These are phyloP conservation scores for Nymphicus hollandicus DNA, from an alignment of 2,113 vertebrate genomes.

Conservation along the genomic window DNA sequence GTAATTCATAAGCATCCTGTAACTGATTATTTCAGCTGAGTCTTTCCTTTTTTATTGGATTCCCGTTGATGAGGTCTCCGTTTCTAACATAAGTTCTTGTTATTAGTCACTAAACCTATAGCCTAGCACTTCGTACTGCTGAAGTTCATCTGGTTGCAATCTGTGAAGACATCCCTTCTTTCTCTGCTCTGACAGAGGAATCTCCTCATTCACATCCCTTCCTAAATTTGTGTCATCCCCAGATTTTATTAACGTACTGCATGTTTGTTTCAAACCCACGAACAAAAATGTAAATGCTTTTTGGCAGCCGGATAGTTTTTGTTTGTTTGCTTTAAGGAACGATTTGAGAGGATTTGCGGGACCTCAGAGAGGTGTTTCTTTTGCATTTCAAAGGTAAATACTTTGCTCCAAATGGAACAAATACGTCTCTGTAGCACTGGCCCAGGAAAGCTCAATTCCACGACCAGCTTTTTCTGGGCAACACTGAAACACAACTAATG, in stretches of 20 bases:
- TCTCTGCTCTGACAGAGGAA: not conserved
- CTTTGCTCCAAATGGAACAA: conserved; percentile 16
- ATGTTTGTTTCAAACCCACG: not conserved
- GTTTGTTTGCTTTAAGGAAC: not conserved
- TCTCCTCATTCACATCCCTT: not conserved
- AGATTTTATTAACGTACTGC: not conserved
- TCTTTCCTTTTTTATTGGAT: not conserved
- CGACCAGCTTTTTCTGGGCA: not conserved
- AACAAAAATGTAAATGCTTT: not conserved
- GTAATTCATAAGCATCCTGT: not conserved
- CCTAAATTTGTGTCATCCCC: not conserved
- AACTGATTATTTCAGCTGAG: not conserved
- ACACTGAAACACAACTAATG: not conserved
- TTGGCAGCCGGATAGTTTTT: not conserved
- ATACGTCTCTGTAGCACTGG: not conserved
- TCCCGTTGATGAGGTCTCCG: not conserved
- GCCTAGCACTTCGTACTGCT: not conserved
- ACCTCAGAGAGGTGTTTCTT: not conserved
- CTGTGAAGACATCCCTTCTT: not conserved
- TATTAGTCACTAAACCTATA: not conserved
- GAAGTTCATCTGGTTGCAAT: not conserved
- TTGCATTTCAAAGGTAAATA: conserved; percentile 20
- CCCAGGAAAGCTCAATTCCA: not conserved
- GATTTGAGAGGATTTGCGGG: not conserved
- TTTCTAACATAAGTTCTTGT: not conserved